Conservation (phyloP, 2,113 vertebrate species). For the Vulpes vulpes region DNA sequence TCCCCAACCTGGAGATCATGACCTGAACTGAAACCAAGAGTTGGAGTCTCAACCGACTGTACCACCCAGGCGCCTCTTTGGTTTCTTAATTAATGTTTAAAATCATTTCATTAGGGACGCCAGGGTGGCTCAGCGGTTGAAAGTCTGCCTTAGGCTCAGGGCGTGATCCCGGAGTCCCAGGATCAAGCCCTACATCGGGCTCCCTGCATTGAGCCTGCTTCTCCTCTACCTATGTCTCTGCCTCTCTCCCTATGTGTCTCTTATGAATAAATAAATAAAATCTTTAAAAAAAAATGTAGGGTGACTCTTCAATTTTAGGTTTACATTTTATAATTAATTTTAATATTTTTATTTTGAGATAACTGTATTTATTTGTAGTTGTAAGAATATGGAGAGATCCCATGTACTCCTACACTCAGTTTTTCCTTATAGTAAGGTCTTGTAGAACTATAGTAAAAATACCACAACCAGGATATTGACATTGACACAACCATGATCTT, state of each 20-base stretch:
- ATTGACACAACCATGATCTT: not conserved
- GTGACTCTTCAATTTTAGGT: not conserved
- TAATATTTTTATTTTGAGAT: conserved; percentile 34
- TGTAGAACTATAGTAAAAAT: not conserved
- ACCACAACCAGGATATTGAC: not conserved
- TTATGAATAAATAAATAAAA: too few species aligned
- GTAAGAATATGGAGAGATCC: not conserved
- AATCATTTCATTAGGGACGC: not conserved
- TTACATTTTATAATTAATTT: conserved; percentile 26
- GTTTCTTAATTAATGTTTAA: not conserved
- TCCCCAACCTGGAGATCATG: not conserved
- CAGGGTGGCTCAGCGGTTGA: too few species aligned
- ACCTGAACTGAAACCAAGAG: not conserved
- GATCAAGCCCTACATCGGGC: too few species aligned
- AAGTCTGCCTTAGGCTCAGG: too few species aligned
- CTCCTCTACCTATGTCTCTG: too few species aligned
- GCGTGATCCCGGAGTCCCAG: too few species aligned
- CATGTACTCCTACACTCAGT: not conserved
- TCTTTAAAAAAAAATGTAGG: not conserved
- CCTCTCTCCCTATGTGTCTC: too few species aligned
- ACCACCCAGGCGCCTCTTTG: not conserved
- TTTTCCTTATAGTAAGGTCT: not conserved
- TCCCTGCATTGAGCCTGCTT: too few species aligned
- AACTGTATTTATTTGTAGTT: not conserved
- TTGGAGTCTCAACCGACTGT: not conserved